Conservation (phyloP, 2,797 vertebrate species). For the Gymnothorax reevesii region DNA sequence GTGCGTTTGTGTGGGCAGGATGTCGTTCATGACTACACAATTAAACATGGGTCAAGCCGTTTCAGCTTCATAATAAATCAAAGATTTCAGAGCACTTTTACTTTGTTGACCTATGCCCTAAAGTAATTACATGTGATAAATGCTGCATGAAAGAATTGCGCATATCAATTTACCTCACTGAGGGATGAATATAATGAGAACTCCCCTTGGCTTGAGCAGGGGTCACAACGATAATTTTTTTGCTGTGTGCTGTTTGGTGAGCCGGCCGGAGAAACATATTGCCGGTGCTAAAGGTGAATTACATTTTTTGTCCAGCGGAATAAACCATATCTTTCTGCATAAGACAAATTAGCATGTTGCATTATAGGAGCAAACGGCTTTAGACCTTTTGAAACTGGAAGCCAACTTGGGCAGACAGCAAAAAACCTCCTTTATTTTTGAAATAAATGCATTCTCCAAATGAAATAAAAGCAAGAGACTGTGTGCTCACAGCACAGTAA, state of each 20-base stretch:
- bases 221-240: constrained; percentile 8
- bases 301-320: not conserved
- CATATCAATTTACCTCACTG: constrained; percentile 2
- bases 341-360: not conserved
- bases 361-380: not conserved
- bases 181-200: constrained; percentile 10
- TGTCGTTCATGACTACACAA: not conserved
- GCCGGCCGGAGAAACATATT: constrained; percentile 7
- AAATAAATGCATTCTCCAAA: not conserved
- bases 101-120: constrained; percentile 13
- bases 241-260: not conserved
- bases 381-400: not conserved
- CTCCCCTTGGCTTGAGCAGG: not conserved
- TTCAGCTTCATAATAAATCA: constrained; percentile 10
- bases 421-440: not conserved
- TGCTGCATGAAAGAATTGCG: constrained; percentile 6
- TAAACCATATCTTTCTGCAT: constrained; percentile 6
- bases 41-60: not conserved
- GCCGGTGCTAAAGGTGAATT: constrained; percentile 8
- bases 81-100: constrained; percentile 21
- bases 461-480: not conserved
- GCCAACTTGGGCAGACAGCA: not conserved
- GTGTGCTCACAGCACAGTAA: not conserved
- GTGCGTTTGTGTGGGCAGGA: not conserved
- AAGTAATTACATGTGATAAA: constrained; percentile 16